Evolutionary conservation across 2,113 vertebrate genomes (phyloP).

Genomic region (Neofelis nebulosa): DNA sequence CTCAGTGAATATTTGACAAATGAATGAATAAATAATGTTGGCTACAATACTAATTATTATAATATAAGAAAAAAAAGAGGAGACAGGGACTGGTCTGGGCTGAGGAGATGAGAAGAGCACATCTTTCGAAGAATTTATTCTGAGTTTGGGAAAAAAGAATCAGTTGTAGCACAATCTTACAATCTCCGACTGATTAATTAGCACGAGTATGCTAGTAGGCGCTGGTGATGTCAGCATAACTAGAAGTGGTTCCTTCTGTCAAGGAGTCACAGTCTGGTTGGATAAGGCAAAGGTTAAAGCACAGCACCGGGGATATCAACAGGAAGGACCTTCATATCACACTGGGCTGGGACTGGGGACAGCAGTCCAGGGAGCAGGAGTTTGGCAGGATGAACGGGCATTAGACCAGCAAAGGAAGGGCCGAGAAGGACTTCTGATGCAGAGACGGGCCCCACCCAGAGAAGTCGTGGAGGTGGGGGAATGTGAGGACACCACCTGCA

Average conservation of each 20-base stretch:
- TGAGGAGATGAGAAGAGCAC: not conserved
- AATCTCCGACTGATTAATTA: not conserved
- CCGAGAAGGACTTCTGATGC: not conserved
- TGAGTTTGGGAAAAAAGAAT: not conserved
- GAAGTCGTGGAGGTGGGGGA: not conserved
- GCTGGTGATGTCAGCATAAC: too few relatives aligned
- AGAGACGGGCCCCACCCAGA: not conserved
- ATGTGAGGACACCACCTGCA: not conserved
- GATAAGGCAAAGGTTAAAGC: not conserved
- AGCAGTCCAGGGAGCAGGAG: not conserved
- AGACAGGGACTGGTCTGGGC: not conserved
- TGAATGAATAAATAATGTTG: not conserved
- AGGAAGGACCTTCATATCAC: not conserved
- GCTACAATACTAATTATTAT: not conserved
- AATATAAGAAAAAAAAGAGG: not conserved
- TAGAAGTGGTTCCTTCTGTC: not conserved
- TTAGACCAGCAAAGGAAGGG: not conserved
- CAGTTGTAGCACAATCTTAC: not conserved
- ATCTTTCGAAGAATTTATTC: conserved; percentile 21
- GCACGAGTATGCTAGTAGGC: not conserved
- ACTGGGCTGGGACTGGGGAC: not conserved
- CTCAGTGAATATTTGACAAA: not conserved
- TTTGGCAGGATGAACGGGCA: not conserved
- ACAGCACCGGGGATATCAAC: not conserved
- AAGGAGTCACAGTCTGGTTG: not conserved